Conservation (phyloP, 2,888 invertebrate genomes). For the Lysandra coridon region DNA sequence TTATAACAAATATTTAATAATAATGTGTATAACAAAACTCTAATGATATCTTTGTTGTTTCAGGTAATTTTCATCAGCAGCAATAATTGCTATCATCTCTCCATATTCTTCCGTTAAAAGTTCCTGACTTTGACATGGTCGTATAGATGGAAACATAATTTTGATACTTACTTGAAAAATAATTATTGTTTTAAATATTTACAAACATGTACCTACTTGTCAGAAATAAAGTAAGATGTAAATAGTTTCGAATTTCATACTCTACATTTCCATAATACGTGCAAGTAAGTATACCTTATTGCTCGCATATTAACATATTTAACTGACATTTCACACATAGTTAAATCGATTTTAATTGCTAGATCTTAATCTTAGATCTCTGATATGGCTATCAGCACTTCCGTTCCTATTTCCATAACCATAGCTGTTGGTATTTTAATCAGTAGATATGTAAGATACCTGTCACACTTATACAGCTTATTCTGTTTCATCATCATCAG, state of each 20-base stretch:
- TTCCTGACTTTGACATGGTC: neutral
- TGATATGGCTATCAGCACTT: conserved; percentile 20
- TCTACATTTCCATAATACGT: neutral
- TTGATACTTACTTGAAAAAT: neutral
- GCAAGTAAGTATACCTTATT: neutral
- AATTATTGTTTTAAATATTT: neutral
- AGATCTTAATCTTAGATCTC: conserved; percentile 16
- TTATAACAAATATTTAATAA: too few relatives aligned
- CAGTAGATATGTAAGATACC: neutral
- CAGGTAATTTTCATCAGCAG: neutral
- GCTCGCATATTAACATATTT: conserved; percentile 1
- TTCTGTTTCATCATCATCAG: conserved; percentile 6
- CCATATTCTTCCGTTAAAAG: neutral
- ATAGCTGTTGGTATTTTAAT: conserved; percentile 25
- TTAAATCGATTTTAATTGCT: conserved; percentile 19
- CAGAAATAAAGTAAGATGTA: neutral
- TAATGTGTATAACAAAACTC: neutral
- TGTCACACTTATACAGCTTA: conserved; percentile 10
- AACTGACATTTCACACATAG: conserved; percentile 22
- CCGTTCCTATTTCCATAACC: conserved; percentile 23
- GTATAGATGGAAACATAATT: neutral
- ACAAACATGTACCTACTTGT: too few relatives aligned
- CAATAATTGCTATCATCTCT: too few relatives aligned
- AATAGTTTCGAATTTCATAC: neutral
- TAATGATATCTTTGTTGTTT: neutral